Conservation (phyloP, 2,797 vertebrate genomes). For the Onychomys arenicola region DNA sequence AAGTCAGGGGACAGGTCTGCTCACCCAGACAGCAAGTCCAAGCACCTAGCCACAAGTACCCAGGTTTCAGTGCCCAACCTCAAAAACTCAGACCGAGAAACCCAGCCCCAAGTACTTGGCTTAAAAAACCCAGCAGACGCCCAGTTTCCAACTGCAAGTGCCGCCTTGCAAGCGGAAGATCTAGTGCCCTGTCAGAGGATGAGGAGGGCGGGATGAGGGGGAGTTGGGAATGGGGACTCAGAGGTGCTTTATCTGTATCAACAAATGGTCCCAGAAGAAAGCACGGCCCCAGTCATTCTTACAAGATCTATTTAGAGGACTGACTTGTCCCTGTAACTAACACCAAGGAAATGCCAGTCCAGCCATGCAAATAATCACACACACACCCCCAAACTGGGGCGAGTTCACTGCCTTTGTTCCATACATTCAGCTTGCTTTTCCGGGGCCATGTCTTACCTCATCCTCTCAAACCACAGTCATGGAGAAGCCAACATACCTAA, state of each 20-base stretch:
- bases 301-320: background rate
- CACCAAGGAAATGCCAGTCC: conserved; percentile 12
- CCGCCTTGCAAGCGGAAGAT: background rate
- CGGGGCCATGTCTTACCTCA: background rate
- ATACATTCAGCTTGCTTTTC: background rate
- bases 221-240: background rate
- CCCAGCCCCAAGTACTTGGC: background rate
- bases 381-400: background rate
- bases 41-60: background rate
- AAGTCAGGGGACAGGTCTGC: background rate
- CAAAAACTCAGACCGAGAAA: background rate
- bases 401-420: conserved; percentile 8
- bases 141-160: background rate
- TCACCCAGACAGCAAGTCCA: background rate
- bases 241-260: background rate
- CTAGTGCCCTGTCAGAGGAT: background rate
- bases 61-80: background rate
- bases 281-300: background rate
- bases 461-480: background rate
- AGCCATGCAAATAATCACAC: conserved; percentile 29
- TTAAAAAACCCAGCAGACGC: background rate
- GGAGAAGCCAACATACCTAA: background rate
- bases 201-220: background rate
- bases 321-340: conserved; percentile 1
- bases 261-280: background rate